Evolutionary conservation across 2,888 invertebrate genomes (phyloP).

Genomic region (Eupithecia dodoneata): DNA sequence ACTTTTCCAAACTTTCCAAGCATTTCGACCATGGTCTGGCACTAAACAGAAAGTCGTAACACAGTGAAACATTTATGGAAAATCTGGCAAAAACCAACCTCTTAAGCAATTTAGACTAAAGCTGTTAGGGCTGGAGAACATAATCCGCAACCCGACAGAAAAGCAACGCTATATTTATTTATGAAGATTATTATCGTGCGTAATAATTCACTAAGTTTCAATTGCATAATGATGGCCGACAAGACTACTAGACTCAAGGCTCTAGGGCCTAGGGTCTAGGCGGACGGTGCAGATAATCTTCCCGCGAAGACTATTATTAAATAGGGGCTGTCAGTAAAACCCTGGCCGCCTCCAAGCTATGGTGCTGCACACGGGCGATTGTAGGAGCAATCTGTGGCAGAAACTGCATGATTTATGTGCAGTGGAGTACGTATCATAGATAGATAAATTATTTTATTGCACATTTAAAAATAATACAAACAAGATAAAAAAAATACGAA

Average conservation of each 20-base stretch:
- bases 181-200: conserved; percentile 81
- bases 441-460: too few relatives aligned
- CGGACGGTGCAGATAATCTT: conserved; percentile 78
- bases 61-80: background rate
- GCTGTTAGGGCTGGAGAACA: conserved; percentile 39
- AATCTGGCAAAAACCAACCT: background rate
- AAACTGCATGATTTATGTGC: background rate
- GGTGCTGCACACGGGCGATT: conserved; percentile 21
- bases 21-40: background rate
- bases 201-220: conserved; percentile 84
- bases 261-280: conserved; percentile 46
- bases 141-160: conserved; percentile 60
- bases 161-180: conserved; percentile 72
- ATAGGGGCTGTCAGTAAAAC: conserved; percentile 73
- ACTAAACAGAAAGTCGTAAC: background rate
- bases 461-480: too few relatives aligned
- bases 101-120: background rate
- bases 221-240: conserved; percentile 83
- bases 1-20: background rate
- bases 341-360: conserved; percentile 54
- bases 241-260: conserved; percentile 72
- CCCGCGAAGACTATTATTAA: conserved; percentile 77
- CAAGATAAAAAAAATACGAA: too few relatives aligned
- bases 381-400: conserved; percentile 7
- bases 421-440: background rate